phyloP scores from a whole-genome alignment of 2,888 invertebrate genomes.

The Dione juno region DNA sequence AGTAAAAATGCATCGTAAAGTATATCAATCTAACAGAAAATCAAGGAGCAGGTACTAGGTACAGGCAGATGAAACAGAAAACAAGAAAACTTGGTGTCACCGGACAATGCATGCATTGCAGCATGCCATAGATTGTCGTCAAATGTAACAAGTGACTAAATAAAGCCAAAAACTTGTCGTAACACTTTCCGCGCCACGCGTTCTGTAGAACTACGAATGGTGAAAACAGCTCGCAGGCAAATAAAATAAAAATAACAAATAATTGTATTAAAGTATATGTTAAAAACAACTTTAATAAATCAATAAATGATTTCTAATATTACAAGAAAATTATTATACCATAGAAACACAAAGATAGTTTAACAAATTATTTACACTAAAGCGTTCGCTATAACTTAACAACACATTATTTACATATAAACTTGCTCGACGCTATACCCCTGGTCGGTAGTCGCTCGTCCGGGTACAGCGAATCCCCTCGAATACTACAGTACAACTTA shows the following conservation, averaged over 20 bases:
- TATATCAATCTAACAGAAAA: conserved; percentile 15
- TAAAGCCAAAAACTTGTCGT: neutral
- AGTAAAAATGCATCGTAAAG: conserved; percentile 26
- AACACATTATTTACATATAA: conserved; percentile 78
- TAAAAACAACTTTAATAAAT: conserved; percentile 58
- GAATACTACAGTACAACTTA: conserved; percentile 76
- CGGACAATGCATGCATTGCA: conserved; percentile 19
- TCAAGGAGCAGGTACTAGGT: conserved; percentile 1
- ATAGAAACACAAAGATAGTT: conserved; percentile 70
- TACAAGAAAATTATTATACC: conserved; percentile 57
- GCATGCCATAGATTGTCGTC: neutral
- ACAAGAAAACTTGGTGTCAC: conserved; percentile 21
- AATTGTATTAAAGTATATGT: conserved; percentile 38
- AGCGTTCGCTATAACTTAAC: conserved; percentile 81
- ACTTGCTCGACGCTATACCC: conserved; percentile 55
- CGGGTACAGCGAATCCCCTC: too few species aligned
- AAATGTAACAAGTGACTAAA: conserved; percentile 9
- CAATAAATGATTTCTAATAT: conserved; percentile 54
- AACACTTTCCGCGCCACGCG: neutral
- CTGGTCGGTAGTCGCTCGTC: too few species aligned
- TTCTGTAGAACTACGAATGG: conserved; percentile 22
- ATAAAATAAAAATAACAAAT: conserved; percentile 40
- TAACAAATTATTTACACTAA: conserved; percentile 82
- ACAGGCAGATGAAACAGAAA: neutral
- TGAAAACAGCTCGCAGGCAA: conserved; percentile 35